A percentile compares a stretch with the other conserved stretches of the same genome.
Evolutionary conservation across 2,888 invertebrate genomes (phyloP).

Genomic region (Neocrepidodera transversa): DNA sequence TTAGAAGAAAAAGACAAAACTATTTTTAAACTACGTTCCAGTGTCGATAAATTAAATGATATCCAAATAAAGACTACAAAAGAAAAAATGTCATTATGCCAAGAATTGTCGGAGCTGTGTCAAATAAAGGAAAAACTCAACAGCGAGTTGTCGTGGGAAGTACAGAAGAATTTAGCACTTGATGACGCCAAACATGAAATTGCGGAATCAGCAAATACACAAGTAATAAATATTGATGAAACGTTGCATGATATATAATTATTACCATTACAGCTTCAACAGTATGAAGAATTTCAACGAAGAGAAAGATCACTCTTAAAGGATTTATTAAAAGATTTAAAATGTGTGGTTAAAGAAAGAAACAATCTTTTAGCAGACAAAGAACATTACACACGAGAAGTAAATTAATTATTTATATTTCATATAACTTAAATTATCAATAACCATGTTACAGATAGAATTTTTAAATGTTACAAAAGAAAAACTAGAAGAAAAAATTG

Average conservation of each 20-base stretch:
- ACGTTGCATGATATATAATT: no score
- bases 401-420: constrained; percentile 29
- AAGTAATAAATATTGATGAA: constrained; percentile 39
- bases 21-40: constrained; percentile 51
- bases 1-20: constrained; percentile 51
- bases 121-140: constrained; percentile 52
- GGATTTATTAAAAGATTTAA: constrained; percentile 49
- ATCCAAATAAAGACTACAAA: constrained; percentile 52
- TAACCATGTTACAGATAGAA: no score
- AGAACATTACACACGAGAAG: constrained; percentile 43
- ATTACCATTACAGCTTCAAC: constrained; percentile 47
- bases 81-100: constrained; percentile 55
- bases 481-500: neutral
- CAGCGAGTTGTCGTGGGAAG: constrained; percentile 49
- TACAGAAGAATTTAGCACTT: constrained; percentile 49
- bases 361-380: constrained; percentile 46
- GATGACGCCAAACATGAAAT: constrained; percentile 50
- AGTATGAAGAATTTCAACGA: constrained; percentile 52
- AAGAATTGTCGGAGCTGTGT: constrained; percentile 54
- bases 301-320: constrained; percentile 50
- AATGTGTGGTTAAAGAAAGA: constrained; percentile 46
- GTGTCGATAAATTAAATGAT: constrained; percentile 52
- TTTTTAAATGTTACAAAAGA: neutral
- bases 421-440: no score
- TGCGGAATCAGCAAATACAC: constrained; percentile 44